A percentile compares a stretch with the other conserved stretches of the same genome.
These are phyloP conservation scores for Drosophila emarginata DNA, from an alignment of 2,888 invertebrate genomes.

Conservation along the genomic window DNA sequence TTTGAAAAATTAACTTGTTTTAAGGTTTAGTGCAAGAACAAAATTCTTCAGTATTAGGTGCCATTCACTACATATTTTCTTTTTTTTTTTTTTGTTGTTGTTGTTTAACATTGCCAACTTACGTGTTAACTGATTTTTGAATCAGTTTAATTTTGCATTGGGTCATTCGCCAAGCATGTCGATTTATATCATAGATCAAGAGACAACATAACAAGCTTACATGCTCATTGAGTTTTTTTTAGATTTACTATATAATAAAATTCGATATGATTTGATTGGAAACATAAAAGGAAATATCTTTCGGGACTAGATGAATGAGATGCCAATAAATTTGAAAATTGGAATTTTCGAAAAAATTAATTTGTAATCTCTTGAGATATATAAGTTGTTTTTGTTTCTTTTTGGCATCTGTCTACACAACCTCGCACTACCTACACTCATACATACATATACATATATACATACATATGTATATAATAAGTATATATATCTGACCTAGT, in stretches of 20 bases:
- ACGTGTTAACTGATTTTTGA: neutral
- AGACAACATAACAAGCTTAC: conserved; percentile 76
- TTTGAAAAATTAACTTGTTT: neutral
- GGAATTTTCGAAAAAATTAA: neutral
- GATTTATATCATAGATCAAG: conserved; percentile 77
- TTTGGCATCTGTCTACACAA: conserved; percentile 5
- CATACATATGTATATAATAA: neutral
- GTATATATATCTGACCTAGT: neutral
- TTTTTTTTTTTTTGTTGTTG: too few species aligned
- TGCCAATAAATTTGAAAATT: neutral
- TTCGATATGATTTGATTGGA: too few species aligned
- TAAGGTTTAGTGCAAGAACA: neutral
- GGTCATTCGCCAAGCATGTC: conserved; percentile 77
- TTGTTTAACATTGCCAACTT: conserved; percentile 5
- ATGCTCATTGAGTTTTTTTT: conserved; percentile 53
- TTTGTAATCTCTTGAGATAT: conserved; percentile 4
- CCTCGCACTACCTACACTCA: neutral
- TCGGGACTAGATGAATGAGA: neutral
- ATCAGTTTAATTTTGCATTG: conserved; percentile 50
- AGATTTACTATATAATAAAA: too few species aligned
- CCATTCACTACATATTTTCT: neutral
- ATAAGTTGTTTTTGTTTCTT: neutral
- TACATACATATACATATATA: neutral
- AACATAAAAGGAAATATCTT: neutral
- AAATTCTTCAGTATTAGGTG: neutral